A percentile compares a stretch with the other conserved stretches of the same genome.
These are phyloP conservation scores for Chondrilla cf. caribensis DNA, from an alignment of 37 sponge, comb jelly and placozoan genomes.

Conservation along the genomic window DNA sequence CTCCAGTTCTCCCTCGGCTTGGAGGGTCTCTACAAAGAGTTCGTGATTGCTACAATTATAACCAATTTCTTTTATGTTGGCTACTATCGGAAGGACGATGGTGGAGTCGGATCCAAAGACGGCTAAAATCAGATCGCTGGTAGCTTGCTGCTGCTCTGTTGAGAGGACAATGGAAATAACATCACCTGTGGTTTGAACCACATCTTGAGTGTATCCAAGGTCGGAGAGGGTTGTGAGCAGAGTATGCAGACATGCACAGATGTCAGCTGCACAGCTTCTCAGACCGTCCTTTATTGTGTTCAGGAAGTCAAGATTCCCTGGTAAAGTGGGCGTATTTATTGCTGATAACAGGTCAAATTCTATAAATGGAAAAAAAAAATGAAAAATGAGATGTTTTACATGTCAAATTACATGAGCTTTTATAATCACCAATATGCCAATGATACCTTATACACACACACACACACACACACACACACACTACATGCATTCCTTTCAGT, in stretches of 20 bases:
- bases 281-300: neutral
- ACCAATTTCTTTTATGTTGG: neutral
- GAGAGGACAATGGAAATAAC: neutral
- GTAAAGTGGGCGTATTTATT: neutral
- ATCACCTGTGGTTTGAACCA: neutral
- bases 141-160: neutral
- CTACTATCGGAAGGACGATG: neutral
- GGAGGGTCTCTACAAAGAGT: neutral
- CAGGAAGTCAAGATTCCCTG: neutral
- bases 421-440: too few relatives aligned
- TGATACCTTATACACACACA: too few relatives aligned
- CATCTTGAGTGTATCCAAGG: neutral
- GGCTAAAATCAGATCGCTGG: neutral
- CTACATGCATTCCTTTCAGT: too few relatives aligned
- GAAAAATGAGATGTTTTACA: neutral
- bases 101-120: neutral
- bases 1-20: neutral
- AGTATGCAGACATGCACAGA: neutral
- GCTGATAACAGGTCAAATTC: neutral
- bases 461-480: too few relatives aligned
- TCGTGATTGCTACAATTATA: conserved; percentile 3
- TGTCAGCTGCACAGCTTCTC: neutral
- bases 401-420: too few relatives aligned
- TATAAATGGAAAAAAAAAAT: neutral
- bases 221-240: neutral